Base-by-base conservation (phyloP, 2,888 invertebrate species). In the Hemithea aestivaria region DNA sequence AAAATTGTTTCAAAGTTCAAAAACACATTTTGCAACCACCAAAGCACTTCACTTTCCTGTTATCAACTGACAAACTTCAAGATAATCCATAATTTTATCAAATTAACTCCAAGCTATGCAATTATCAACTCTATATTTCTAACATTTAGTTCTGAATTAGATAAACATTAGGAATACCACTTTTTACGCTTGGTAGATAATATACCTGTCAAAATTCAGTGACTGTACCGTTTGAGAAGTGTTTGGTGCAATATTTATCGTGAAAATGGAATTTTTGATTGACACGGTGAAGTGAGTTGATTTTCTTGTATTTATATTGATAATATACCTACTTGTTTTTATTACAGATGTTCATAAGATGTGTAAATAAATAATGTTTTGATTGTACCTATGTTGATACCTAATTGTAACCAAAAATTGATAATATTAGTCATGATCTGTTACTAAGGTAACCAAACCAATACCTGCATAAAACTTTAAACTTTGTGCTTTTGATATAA, bases 251-350 rank as follows among this genome's bases (percentile, higher is more conserved):
- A 12, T 40, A 30, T 35, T 42, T 36, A 45, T 33, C 25, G 41
- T 35, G 29, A 27, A 29, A 42, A 61, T 59, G 51, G 56, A 56
- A 31, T 35, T 50, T 22, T 48, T 56, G 45, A 47, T 54, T 39
- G 51, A 51, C 40, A 48, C 48, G 23, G 33, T 32, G 39, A 44
- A 41, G 58, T 58, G 48, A 49, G 51, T 46, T 37, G 7, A 23
- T 9, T 6, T 11, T 6, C 22, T 10, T n/a, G n/a, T n/a, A n/a
- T n/a, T n/a, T n/a, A n/a, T n/a, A n/a, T n/a, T n/a, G n/a, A n/a
- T n/a, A n/a, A n/a, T n/a, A n/a, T n/a, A n/a, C n/a, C n/a, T n/a
- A n/a, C n/a, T n/a, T n/a, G n/a, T n/a, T n/a, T n/a, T n/a, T n/a
- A n/a, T n/a, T n/a, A n/a, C n/a, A n/a, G 1, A 3, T 21, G 4